These are phyloP conservation scores for Nymphicus hollandicus DNA, from an alignment of 2,113 vertebrate genomes.

Conservation along the genomic window DNA sequence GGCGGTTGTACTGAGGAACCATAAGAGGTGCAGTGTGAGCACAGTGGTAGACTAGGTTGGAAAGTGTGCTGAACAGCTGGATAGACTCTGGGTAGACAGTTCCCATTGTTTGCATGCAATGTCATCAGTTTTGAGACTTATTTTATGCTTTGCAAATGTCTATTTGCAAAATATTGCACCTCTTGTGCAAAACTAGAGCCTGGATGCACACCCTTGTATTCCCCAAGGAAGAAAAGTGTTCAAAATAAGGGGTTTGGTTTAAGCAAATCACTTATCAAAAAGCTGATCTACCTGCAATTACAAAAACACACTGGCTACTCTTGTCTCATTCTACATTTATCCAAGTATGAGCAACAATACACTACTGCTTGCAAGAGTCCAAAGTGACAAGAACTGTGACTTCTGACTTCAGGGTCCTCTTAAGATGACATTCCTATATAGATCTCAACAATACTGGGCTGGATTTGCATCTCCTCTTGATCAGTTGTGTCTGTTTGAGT, in stretches of 20 bases:
- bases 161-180: not conserved
- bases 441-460: not conserved
- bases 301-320: not conserved
- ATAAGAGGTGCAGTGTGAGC: not conserved
- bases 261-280: not conserved
- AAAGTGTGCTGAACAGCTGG: not conserved
- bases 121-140: not conserved
- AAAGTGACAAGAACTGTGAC: not conserved
- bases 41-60: not conserved
- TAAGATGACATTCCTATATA: not conserved
- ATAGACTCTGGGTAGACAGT: not conserved
- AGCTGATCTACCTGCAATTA: not conserved
- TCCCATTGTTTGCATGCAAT: not conserved
- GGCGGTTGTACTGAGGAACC: not conserved
- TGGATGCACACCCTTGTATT: not conserved
- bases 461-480: not conserved
- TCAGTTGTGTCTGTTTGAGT: not conserved
- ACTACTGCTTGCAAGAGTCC: not conserved
- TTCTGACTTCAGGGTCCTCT: not conserved
- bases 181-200: not conserved
- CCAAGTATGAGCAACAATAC: not conserved
- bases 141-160: not conserved
- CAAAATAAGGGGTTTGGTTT: not conserved
- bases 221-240: not conserved
- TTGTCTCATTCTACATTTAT: not conserved